Percentiles rank a stretch among this genome's conserved stretches.
Conservation (phyloP, 2,888 invertebrate genomes). For the Troides aeacus region DNA sequence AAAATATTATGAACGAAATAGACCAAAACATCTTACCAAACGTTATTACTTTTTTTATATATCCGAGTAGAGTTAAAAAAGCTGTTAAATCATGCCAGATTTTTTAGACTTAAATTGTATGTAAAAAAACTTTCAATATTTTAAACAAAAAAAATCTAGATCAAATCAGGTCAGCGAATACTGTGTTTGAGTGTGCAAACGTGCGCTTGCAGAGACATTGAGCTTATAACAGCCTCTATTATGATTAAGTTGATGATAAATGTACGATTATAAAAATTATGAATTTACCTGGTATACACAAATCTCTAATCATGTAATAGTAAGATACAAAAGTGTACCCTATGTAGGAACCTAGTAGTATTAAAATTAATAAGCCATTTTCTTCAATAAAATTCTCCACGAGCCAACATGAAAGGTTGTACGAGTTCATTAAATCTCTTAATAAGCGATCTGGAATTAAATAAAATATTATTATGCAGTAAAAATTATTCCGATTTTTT, state of each 20-base stretch:
- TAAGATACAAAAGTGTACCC: constrained; percentile 2
- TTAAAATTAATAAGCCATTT: constrained; percentile 10
- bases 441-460: constrained; percentile 1
- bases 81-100: no score
- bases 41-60: no score
- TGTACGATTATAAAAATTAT: not conserved
- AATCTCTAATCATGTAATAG: constrained; percentile 7
- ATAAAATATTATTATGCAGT: not conserved
- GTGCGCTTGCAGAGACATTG: no score
- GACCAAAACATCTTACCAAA: no score
- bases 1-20: no score
- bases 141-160: no score
- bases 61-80: no score
- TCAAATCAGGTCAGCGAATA: no score
- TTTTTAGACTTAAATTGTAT: no score
- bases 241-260: not conserved
- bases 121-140: no score
- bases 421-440: constrained; percentile 7
- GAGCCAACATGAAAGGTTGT: constrained; percentile 1
- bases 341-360: constrained; percentile 9
- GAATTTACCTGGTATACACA: constrained; percentile 18
- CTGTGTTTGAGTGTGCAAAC: no score
- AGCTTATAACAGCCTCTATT: not conserved
- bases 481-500: not conserved
- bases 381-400: constrained; percentile 8